Conservation (phyloP, 2,113 vertebrate species). For the Genyomyrus donnyi region DNA sequence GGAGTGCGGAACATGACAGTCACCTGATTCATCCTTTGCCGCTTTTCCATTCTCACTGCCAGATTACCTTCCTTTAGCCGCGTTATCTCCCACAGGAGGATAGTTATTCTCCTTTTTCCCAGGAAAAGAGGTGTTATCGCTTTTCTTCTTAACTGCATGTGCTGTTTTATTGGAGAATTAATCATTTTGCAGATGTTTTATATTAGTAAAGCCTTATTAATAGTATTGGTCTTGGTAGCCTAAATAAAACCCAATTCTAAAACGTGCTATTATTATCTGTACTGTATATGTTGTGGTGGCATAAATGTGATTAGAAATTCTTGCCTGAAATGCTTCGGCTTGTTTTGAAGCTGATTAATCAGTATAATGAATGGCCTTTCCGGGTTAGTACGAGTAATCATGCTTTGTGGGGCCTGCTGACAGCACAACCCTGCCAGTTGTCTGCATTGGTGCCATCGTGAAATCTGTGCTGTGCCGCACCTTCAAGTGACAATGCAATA, state of each 20-base stretch:
- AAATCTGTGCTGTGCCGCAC: conserved; percentile 14
- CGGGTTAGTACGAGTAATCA: not conserved
- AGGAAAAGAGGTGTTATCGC: not conserved
- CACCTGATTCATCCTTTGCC: not conserved
- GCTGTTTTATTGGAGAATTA: not conserved
- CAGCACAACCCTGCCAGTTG: not conserved
- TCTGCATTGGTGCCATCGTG: not conserved
- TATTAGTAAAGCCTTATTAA: not conserved
- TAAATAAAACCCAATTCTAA: not conserved
- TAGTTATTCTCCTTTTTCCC: not conserved
- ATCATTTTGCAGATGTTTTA: not conserved
- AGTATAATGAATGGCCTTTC: not conserved
- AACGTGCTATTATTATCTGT: not conserved
- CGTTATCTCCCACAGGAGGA: not conserved
- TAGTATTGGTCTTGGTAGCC: not conserved
- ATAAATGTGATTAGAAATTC: not conserved
- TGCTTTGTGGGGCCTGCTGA: not conserved
- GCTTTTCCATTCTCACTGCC: not conserved
- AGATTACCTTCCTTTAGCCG: not conserved
- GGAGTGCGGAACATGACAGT: not conserved
- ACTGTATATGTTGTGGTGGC: not conserved
- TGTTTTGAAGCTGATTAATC: not conserved
- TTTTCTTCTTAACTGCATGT: not conserved
- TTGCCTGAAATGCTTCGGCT: not conserved
- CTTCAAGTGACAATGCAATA: conserved; percentile 20